Conservation (phyloP, 1,140 invertebrate species). For the Agrypnia vestita region DNA sequence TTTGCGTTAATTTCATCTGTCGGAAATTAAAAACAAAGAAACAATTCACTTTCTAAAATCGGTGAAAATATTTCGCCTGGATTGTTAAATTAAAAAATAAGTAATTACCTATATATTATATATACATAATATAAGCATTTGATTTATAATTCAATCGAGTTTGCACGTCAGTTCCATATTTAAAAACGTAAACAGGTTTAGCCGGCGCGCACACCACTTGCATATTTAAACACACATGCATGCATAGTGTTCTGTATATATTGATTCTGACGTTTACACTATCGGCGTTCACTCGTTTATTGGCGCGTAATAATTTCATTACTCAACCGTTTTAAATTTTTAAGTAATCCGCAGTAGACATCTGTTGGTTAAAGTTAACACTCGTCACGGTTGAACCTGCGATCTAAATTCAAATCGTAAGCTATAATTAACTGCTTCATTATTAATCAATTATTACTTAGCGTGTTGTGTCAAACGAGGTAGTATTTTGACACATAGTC, state of each 20-base stretch:
- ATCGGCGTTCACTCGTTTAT: background rate
- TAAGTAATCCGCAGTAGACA: constrained; percentile 16
- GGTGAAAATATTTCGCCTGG: too few relatives aligned
- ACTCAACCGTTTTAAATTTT: background rate
- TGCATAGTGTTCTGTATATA: too few relatives aligned
- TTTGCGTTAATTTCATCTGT: too few relatives aligned
- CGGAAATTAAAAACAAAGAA: too few relatives aligned
- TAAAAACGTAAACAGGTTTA: background rate
- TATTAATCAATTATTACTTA: background rate
- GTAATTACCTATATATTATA: too few relatives aligned
- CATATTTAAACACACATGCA: too few relatives aligned
- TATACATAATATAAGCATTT: too few relatives aligned
- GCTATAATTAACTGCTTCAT: background rate
- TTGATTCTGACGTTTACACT: too few relatives aligned
- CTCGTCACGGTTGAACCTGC: constrained; percentile 12
- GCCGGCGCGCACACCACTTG: background rate
- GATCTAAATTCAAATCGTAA: constrained; percentile 8
- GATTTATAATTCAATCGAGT: background rate
- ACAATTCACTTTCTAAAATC: too few relatives aligned
- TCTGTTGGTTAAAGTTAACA: constrained; percentile 6
- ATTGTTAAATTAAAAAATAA: background rate
- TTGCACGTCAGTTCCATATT: background rate
- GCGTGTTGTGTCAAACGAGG: too few relatives aligned
- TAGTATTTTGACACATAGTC: background rate
- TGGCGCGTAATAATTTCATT: constrained; percentile 25